Base-by-base conservation (phyloP, 2,888 invertebrate species). In the Thera britannica region DNA sequence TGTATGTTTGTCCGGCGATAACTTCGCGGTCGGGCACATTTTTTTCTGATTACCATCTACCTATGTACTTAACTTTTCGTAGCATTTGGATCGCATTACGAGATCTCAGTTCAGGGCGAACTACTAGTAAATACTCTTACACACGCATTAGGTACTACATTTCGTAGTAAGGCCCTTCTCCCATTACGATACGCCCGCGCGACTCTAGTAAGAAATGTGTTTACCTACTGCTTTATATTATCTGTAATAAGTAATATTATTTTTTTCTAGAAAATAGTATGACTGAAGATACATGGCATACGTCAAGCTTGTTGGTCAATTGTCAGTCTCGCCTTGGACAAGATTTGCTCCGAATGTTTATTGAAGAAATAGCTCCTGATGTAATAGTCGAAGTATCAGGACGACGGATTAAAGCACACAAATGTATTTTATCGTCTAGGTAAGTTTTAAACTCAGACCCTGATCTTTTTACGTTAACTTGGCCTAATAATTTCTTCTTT, bases 311-410 rank as follows among this genome's bases (percentile, higher is more conserved):
- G 90, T 94, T 89, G 61, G 84, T 82, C 23, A 88, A 86, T 63
- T 91, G 91, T 70, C 90, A 92, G 70, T 95, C 95, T 8, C 94
- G 97, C 55, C 92, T 98, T 8, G 98, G 98, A 0, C 97, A 98
- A 81, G 98, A 98, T 88, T 90, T 98, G 63, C 91, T 98, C 41
- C 95, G 97, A 73, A 98, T 98, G 98, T 98, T 98, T 86, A 88
- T 98, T 71, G 97, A 98, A 82, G 98, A 98, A 90, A 97, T 98
- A 65, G 97, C 97, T 74, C 96, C 98, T 0, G 98, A 98, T 84
- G 97, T 98, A 56, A 95, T 96, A 4, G 96, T 98, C 8, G 97
- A 98, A 84, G 97, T 98, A 9, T 96, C 96, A 54, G 98, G 97
- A 0, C 95, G 96, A 60, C 95, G 97, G 61, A 96, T 98, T 60